These are phyloP conservation scores for Rana temporaria DNA, from an alignment of 2,113 vertebrate species.

Conservation along the genomic window DNA sequence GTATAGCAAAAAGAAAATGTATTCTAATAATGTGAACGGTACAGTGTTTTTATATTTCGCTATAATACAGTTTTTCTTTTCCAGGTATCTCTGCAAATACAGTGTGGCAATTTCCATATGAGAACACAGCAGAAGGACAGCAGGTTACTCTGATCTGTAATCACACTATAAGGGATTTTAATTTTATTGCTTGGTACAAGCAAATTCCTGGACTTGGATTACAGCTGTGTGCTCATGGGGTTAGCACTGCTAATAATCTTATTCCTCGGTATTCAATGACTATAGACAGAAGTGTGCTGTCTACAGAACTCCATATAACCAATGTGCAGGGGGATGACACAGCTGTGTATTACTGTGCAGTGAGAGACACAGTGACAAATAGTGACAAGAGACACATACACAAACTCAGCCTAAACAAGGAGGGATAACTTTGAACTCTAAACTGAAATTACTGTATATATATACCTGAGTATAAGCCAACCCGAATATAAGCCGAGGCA, in stretches of 20 bases:
- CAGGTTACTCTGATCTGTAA: constrained; percentile 25
- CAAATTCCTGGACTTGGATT: constrained; percentile 23
- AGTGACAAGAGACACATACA: too few species aligned
- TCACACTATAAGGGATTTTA: not conserved
- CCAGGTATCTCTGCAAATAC: not conserved
- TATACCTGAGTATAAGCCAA: too few species aligned
- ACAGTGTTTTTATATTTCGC: too few species aligned
- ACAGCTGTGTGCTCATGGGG: constrained; percentile 1
- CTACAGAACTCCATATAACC: constrained; percentile 32
- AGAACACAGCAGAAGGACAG: constrained; percentile 1
- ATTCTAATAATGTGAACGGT: not conserved
- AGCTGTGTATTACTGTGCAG: too few species aligned
- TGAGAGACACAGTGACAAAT: too few species aligned
- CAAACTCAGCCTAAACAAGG: too few species aligned
- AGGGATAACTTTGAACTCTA: too few species aligned
- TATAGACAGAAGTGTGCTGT: not conserved
- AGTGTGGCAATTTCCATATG: not conserved
- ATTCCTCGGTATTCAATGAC: constrained; percentile 32
- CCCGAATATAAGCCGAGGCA: too few species aligned
- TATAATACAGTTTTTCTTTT: not conserved
- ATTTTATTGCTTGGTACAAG: constrained; percentile 39
- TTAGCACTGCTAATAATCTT: too few species aligned
- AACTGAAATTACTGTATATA: too few species aligned
- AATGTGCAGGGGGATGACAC: too few species aligned
- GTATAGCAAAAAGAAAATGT: too few species aligned